Conservation (phyloP, 92 coral and sea anemone genomes). For the Galaxea fascicularis region DNA sequence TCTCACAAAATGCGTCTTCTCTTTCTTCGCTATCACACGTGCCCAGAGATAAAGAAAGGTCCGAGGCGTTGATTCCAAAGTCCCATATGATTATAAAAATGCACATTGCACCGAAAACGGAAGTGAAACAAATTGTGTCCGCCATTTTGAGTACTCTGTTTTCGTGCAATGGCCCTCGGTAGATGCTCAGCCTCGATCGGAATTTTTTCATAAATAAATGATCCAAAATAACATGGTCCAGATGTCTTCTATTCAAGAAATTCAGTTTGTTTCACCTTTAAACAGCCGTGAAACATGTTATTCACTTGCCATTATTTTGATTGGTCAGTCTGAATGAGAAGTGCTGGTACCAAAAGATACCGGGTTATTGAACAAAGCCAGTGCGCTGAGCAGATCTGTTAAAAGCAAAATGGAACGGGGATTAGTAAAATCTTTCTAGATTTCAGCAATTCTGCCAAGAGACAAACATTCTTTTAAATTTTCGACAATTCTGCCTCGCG, state of each 20-base stretch:
- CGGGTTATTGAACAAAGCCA: conserved; percentile 1
- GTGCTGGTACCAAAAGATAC: conserved; percentile 41
- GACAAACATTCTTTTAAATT: background rate
- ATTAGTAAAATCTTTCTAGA: background rate
- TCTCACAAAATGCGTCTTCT: conserved; percentile 47
- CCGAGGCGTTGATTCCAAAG: background rate
- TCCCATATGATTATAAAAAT: background rate
- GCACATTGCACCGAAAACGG: background rate
- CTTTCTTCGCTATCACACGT: conserved; percentile 36
- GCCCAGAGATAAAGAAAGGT: background rate
- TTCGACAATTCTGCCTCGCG: too few species aligned
- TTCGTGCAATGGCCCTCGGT: conserved; percentile 1
- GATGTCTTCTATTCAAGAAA: background rate
- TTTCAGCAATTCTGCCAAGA: background rate
- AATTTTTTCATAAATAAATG: conserved; percentile 50
- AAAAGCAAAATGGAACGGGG: background rate
- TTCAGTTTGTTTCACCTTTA: conserved; percentile 15
- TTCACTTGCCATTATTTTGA: conserved; percentile 2
- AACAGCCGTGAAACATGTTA: conserved; percentile 14
- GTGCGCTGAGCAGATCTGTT: background rate
- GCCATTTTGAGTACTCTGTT: conserved; percentile 17
- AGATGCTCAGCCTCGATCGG: conserved; percentile 20
- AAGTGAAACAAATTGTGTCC: background rate
- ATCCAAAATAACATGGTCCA: conserved; percentile 37
- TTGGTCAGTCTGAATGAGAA: conserved; percentile 34